Conservation (phyloP, 2,797 vertebrate genomes). For the Harpagifer antarcticus region DNA sequence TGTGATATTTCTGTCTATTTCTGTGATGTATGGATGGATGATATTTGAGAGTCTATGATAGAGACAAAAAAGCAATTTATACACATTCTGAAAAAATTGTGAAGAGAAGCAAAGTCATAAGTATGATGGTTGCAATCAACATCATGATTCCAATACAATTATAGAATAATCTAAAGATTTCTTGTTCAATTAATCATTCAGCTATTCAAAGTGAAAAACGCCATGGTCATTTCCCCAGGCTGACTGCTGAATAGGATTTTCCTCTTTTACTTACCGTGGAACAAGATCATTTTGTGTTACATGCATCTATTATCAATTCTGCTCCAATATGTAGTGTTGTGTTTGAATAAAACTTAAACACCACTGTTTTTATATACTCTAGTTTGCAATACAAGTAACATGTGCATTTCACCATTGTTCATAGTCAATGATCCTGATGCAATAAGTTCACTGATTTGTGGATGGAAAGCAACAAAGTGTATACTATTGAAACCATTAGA, state of each 20-base stretch:
- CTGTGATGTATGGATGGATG: not conserved
- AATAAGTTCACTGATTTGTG: conserved; percentile 1
- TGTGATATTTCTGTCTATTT: not conserved
- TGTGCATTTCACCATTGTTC: not conserved
- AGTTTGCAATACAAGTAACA: not conserved
- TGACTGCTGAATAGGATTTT: not conserved
- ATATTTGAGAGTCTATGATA: not conserved
- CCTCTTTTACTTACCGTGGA: not conserved
- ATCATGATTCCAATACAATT: not conserved
- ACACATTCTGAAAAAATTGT: not conserved
- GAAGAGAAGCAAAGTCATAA: not conserved
- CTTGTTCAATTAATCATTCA: not conserved
- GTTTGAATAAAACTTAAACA: not conserved
- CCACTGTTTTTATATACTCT: not conserved
- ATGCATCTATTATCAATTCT: not conserved
- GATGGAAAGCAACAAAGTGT: conserved; percentile 7
- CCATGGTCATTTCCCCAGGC: not conserved
- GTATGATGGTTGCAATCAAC: not conserved
- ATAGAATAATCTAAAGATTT: not conserved
- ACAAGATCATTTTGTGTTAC: not conserved
- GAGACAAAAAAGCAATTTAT: not conserved
- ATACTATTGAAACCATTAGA: conserved; percentile 22
- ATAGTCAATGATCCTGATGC: not conserved
- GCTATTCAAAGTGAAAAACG: not conserved
- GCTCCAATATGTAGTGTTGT: not conserved